These are phyloP conservation scores for Nomada hirtipes DNA, from an alignment of 2,888 invertebrate species.

Conservation along the genomic window DNA sequence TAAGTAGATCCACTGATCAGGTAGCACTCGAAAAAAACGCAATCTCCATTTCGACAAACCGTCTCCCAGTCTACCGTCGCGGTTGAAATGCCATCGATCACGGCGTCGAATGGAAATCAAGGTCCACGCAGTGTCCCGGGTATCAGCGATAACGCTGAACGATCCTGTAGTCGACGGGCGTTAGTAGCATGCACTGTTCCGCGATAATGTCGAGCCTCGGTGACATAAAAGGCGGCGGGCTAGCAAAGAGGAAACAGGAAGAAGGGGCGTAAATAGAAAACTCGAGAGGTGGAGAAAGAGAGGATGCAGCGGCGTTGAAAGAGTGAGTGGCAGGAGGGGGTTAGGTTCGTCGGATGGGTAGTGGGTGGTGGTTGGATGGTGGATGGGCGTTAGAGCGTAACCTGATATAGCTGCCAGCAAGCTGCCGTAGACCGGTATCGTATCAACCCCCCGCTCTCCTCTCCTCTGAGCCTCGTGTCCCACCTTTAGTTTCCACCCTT, in stretches of 20 bases:
- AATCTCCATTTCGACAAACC: conserved; percentile 27
- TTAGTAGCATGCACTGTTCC: conserved; percentile 60
- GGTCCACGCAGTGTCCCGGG: conserved; percentile 23
- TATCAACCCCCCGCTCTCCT: conserved; percentile 34
- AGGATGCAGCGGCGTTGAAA: conserved; percentile 16
- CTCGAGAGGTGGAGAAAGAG: conserved; percentile 27
- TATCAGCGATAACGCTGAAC: conserved; percentile 43
- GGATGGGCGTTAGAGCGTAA: conserved; percentile 76
- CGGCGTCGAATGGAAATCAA: conserved; percentile 4
- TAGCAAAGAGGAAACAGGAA: conserved; percentile 14
- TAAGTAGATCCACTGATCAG: no score
- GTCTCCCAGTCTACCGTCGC: not conserved
- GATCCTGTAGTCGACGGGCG: conserved; percentile 35
- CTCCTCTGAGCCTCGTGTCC: conserved; percentile 37
- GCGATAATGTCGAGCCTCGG: conserved; percentile 68
- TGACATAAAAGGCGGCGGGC: conserved; percentile 61
- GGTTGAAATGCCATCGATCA: conserved; percentile 7
- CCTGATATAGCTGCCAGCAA: conserved; percentile 75
- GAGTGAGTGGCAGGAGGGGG: conserved; percentile 37
- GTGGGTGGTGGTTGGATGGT: conserved; percentile 47
- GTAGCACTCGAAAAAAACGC: conserved; percentile 6
- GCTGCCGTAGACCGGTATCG: conserved; percentile 72
- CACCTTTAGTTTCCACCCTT: conserved; percentile 45
- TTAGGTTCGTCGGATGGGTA: conserved; percentile 50
- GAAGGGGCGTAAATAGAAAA: conserved; percentile 35